Percentiles rank a stretch among this genome's conserved stretches.
Conservation (phyloP, 2,113 vertebrate genomes). For the Meles meles region DNA sequence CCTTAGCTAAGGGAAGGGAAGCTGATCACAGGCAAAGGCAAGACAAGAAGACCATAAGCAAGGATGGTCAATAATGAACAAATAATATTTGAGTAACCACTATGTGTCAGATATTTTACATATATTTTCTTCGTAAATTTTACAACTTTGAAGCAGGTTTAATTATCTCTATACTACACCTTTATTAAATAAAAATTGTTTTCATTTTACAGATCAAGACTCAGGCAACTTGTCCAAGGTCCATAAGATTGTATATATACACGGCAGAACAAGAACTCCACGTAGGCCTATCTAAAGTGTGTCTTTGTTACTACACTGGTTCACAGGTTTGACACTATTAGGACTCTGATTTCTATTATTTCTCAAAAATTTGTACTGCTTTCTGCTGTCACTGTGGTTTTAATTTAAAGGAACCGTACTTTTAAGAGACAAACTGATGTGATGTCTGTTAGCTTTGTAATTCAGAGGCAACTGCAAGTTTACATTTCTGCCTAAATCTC, state of each 20-base stretch:
- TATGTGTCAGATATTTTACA: neutral
- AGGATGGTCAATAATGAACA: neutral
- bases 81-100: neutral
- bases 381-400: neutral
- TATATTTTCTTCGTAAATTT: neutral
- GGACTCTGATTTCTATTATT: neutral
- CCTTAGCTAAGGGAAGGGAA: neutral
- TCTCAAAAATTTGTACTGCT: slow-evolving; percentile 13
- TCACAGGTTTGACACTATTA: neutral
- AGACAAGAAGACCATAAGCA: neutral
- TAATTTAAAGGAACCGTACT: neutral
- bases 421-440: neutral
- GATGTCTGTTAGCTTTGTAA: neutral
- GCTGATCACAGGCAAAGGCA: neutral
- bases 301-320: neutral
- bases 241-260: neutral
- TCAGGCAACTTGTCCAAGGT: neutral
- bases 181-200: slow-evolving; percentile 24
- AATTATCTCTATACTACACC: neutral
- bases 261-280: neutral
- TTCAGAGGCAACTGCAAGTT: neutral
- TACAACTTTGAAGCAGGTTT: neutral
- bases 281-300: neutral
- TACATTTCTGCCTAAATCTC: neutral
- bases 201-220: neutral